Evolutionary conservation across 2,888 invertebrate genomes (phyloP), one percentile per base, ranked within the genome.

Genomic region (Loripinus fragilis): DNA sequence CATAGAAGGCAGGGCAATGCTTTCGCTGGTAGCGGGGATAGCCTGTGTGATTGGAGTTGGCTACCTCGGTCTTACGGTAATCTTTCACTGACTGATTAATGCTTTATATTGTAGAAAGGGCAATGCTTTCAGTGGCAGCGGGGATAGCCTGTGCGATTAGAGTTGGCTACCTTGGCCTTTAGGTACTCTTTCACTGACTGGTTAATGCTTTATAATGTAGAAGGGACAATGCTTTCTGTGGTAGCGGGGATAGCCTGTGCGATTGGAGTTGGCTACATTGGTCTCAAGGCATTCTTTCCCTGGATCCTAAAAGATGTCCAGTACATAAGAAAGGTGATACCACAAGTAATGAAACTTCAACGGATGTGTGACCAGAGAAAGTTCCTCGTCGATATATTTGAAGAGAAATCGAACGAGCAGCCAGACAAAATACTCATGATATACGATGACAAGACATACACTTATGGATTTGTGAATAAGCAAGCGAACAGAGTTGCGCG

Each of bases 401-500:
- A 91, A 74, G 74, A 83, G 55, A 74, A 80, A 68, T 90, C 86
- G 25, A 75, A 60, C 2, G 78, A 81, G 8, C 72, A 85, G 25
- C 89, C 89, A 0, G 81, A 86, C 23, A 90, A 90, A 68, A 74
- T 88, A 12, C 87, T 91, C 67, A 50, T 91, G 20, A 88, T 90
- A 12, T 91, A 87, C 78, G 90, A 92, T 68, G 91, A 90, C 78
- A 86, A 85, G 38, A 76, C 86, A 17, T 92, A 88, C 75, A 89
- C 88, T 5, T 92, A 89, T 67, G 86, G 87, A 60, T 90, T 88
- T 35, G 80, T 91, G 78, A 85, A 92, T 70, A 81, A 87, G 30
- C 89, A 92, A 75, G 90, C 90, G 0, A 91, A 91, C 72, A 87
- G 86, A 66, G 88, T 91, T n/a, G 93, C 92, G 7, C 89, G 89